Base-by-base conservation (phyloP, 2,888 invertebrate genomes). In the Microdon myrmicae region DNA sequence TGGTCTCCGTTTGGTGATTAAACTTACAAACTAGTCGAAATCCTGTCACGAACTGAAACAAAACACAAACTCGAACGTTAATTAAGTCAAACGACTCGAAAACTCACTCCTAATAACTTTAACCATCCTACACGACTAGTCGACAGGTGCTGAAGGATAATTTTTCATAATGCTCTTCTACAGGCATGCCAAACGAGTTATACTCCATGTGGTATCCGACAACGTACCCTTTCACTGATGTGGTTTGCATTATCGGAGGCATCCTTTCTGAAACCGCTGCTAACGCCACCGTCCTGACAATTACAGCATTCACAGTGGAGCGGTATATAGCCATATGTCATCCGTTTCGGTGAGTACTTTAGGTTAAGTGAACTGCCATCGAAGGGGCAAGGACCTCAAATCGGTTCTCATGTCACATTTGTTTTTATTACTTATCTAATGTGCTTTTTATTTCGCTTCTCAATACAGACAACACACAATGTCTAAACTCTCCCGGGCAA, bases 241-340 rank as follows among this genome's bases (percentile, higher is more conserved):
- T 85, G 3, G 86, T 90, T 69, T 94, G 94, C 78, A 83, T 90
- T 7, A 79, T 88, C 7, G 82, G 86, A 67, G 90, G 90, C 4
- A 84, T 93, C 37, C 87, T 90, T 0, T 90, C 93, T 0, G 94
- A 94, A 79, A 90, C 90, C n/a, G 89, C 90, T 0, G 88, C 90
- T 12, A 90, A 91, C 74, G 91, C 92, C 0, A 93, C 93, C 0
- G 92, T 94, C 2, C 79, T 90, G 61, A 90, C 90, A 7, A 94
- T 94, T 71, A 92, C 92, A 0, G 92, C 92, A 2, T 94, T 94
- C 77, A 94, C 90, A 0, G 87, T 93, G 8, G 94, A 95, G 77
- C 84, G 94, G 61, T 95, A 92, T 75, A 87, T 92, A 23, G 92
- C 92, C 3, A 92, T 93, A 70, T 92, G 92, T 73, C 88, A 90